Conservation (phyloP, 2,888 invertebrate species). For the Apoda limacodes region DNA sequence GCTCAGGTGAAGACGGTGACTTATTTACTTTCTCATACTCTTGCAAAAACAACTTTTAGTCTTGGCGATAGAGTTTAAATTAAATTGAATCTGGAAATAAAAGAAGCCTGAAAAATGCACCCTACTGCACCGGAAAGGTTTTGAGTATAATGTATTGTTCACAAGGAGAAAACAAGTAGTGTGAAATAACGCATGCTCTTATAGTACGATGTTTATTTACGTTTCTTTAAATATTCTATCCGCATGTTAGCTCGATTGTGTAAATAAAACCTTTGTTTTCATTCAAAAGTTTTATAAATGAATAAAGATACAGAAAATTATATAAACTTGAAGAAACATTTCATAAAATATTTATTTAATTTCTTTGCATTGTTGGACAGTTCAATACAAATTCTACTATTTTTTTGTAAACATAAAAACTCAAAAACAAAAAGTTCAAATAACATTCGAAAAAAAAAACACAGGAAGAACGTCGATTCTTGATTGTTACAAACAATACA, state of each 20-base stretch:
- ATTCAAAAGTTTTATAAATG: constrained; percentile 24
- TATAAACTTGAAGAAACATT: constrained; percentile 17
- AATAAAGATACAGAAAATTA: constrained; percentile 19
- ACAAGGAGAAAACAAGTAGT: constrained; percentile 40
- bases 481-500: no score
- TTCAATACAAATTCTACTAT: no score
- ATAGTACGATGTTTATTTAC: constrained; percentile 27
- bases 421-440: no score
- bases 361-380: no score
- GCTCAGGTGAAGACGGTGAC: constrained; percentile 53
- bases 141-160: constrained; percentile 51
- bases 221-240: constrained; percentile 41
- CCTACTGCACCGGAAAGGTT: constrained; percentile 31
- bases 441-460: no score
- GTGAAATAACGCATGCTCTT: constrained; percentile 35
- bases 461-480: no score
- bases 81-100: constrained; percentile 24
- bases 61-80: constrained; percentile 24
- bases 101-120: constrained; percentile 50
- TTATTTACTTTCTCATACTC: constrained; percentile 34
- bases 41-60: constrained; percentile 27
- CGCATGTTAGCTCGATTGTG: constrained; percentile 23
- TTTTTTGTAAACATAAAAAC: no score
- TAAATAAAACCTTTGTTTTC: constrained; percentile 11
- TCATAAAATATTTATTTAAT: no score